Evolutionary conservation across 2,888 invertebrate species (phyloP).

Genomic region (Agrenia bidenticulata): DNA sequence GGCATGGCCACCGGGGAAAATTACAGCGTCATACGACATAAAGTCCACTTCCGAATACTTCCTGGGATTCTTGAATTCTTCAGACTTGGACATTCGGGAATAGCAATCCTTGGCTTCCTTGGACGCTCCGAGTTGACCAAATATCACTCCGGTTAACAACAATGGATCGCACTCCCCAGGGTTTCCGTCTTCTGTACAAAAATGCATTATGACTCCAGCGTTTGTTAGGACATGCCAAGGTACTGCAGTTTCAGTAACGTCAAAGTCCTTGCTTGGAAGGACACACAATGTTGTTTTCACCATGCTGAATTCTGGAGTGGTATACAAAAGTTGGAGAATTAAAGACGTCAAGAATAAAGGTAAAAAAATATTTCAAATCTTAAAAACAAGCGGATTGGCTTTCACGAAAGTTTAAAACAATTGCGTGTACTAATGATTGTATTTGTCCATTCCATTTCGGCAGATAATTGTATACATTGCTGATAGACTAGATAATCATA

Average conservation of each 20-base stretch:
- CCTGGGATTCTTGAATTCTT: slow-evolving; percentile 39
- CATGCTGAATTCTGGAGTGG: no score
- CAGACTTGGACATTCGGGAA: slow-evolving; percentile 36
- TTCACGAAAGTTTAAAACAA: no score
- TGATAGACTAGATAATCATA: no score
- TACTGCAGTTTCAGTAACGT: slow-evolving; percentile 45
- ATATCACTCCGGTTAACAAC: slow-evolving; percentile 43
- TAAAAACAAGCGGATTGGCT: no score
- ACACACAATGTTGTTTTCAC: slow-evolving; percentile 34
- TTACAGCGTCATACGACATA: slow-evolving; percentile 39
- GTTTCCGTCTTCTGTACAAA: slow-evolving; percentile 40
- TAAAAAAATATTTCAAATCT: no score
- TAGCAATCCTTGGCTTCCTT: slow-evolving; percentile 45
- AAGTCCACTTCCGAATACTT: slow-evolving; percentile 39
- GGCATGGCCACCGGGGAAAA: slow-evolving; percentile 51
- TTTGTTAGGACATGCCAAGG: slow-evolving; percentile 43
- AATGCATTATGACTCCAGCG: slow-evolving; percentile 36
- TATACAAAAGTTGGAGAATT: no score
- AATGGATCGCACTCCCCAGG: slow-evolving; percentile 46
- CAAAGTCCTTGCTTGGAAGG: slow-evolving; percentile 46
- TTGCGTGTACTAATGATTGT: no score
- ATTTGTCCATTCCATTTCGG: no score
- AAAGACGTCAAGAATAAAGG: no score
- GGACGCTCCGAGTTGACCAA: slow-evolving; percentile 45
- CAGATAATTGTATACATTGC: no score